phyloP scores from a whole-genome alignment of 2,113 vertebrate species.

The Xiphias gladius region DNA sequence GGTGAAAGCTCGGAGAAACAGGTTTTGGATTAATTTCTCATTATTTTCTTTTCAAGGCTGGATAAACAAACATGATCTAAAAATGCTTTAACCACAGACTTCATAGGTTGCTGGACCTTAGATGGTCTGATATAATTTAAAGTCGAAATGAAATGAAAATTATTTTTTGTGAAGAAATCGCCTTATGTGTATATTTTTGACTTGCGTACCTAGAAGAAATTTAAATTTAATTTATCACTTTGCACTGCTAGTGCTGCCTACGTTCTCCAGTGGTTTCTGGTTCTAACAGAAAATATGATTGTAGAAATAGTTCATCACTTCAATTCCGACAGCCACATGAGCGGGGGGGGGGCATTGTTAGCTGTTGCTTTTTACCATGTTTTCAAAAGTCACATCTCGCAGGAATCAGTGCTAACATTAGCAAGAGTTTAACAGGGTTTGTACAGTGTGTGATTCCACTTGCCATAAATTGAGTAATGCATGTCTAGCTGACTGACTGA shows the following conservation, averaged over 20 bases:
- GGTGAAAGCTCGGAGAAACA: background rate
- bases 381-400: background rate
- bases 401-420: background rate
- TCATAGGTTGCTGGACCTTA: background rate
- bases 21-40: background rate
- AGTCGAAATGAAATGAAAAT: background rate
- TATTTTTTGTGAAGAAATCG: background rate
- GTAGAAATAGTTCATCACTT: no score
- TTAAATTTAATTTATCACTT: background rate
- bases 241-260: background rate
- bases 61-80: constrained; percentile 15
- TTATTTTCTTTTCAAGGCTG: constrained; percentile 23
- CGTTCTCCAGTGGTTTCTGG: background rate
- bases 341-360: no score
- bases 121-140: background rate
- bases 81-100: background rate
- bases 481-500: background rate
- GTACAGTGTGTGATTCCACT: background rate
- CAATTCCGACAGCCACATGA: no score
- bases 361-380: no score
- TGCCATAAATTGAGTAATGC: background rate
- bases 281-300: no score
- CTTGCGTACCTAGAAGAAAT: no score
- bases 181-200: background rate
- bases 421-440: background rate